A percentile compares a stretch with the other conserved stretches of the same genome.
Evolutionary conservation across 1,140 invertebrate genomes (phyloP).

Genomic region (Acyrthosiphon pisum): DNA sequence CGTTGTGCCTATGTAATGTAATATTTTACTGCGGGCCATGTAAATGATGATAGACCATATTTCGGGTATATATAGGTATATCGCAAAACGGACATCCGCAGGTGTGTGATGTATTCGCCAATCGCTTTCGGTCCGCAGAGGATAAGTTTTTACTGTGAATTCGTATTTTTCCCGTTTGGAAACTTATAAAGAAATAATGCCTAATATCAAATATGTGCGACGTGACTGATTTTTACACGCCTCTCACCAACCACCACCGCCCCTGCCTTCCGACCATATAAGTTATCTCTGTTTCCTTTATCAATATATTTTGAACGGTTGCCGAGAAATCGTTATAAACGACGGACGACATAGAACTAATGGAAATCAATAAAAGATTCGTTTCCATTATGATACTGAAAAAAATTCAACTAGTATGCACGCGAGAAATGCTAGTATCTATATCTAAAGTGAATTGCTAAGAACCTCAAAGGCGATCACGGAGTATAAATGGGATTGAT

Average conservation of each 20-base stretch:
- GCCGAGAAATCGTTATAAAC: background rate
- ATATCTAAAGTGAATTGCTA: background rate
- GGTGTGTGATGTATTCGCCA: background rate
- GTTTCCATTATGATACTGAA: background rate
- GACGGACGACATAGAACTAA: background rate
- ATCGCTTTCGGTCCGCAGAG: background rate
- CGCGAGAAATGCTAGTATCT: too few species aligned
- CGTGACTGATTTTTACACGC: background rate
- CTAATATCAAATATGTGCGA: background rate
- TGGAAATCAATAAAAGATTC: slow-evolving; percentile 30
- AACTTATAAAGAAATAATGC: background rate
- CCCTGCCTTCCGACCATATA: background rate
- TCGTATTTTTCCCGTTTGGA: background rate
- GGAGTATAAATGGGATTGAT: background rate
- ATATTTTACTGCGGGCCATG: background rate
- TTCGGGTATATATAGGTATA: background rate
- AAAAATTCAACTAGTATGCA: background rate
- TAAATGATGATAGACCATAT: background rate
- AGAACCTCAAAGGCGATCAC: background rate
- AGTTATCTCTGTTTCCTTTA: background rate
- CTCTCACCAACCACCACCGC: background rate
- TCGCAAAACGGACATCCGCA: background rate
- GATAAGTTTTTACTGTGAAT: background rate
- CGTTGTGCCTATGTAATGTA: background rate
- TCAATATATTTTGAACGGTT: background rate